Conservation (phyloP, 2,888 invertebrate genomes). For the Tenodera sinensis region DNA sequence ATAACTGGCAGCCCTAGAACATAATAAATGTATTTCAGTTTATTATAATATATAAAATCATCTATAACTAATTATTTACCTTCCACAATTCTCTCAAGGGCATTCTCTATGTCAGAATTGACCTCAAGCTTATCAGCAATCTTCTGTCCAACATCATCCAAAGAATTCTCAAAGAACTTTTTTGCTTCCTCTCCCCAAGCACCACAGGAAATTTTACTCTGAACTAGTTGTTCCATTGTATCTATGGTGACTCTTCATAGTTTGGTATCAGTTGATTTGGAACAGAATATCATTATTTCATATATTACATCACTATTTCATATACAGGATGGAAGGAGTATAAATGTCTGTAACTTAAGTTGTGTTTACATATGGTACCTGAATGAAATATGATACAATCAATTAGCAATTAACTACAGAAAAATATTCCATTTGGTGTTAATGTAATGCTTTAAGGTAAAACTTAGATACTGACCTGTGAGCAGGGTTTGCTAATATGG, state of each 20-base stretch:
- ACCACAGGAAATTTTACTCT: constrained; percentile 62
- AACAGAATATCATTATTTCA: not conserved
- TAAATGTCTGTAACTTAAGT: no score
- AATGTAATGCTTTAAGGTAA: not conserved
- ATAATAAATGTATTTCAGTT: no score
- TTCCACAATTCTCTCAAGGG: constrained; percentile 63
- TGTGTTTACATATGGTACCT: no score
- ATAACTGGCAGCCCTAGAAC: no score
- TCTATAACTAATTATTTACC: constrained; percentile 78
- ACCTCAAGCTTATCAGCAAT: constrained; percentile 65
- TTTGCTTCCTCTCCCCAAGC: constrained; percentile 70
- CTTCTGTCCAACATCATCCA: constrained; percentile 62
- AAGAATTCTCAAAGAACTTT: constrained; percentile 65
- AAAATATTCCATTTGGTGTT: not conserved
- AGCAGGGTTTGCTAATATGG: constrained; percentile 74
- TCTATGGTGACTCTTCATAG: constrained; percentile 69
- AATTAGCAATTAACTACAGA: not conserved
- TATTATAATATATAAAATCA: constrained; percentile 45
- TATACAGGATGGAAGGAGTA: no score
- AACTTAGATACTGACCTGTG: constrained; percentile 51
- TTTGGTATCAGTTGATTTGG: not conserved
- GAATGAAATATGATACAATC: no score
- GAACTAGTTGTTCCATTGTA: constrained; percentile 64
- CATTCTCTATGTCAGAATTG: constrained; percentile 57
- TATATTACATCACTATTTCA: no score